Percentiles rank a stretch among this genome's conserved stretches.
Evolutionary conservation across 2,797 vertebrate species (phyloP).

Genomic region (Anguilla marmorata): DNA sequence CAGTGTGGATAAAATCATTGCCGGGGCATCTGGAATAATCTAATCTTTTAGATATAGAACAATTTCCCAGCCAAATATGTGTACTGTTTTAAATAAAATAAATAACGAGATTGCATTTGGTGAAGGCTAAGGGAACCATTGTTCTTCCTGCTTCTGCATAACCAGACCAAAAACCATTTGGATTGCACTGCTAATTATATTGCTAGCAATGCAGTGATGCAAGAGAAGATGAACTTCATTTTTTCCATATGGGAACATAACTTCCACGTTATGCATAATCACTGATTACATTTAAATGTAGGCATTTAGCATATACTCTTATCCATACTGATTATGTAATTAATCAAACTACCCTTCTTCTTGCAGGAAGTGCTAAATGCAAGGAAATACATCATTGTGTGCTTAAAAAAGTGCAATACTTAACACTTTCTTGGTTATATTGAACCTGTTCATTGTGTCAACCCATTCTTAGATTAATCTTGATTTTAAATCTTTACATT

Average conservation of each 20-base stretch:
- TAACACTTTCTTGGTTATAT: neutral
- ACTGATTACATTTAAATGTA: neutral
- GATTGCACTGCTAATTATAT: neutral
- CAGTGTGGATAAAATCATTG: too few species aligned
- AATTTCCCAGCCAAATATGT: too few species aligned
- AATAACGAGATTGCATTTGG: neutral
- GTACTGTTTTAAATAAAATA: neutral
- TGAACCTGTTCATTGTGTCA: neutral
- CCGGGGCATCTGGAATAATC: too few species aligned
- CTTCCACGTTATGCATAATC: neutral
- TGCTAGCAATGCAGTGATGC: neutral
- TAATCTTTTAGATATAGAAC: too few species aligned
- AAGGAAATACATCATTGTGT: neutral
- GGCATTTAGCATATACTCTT: neutral
- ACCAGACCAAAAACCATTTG: neutral
- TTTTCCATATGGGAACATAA: neutral
- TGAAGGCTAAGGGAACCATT: neutral
- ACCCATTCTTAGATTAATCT: neutral
- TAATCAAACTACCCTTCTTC: neutral
- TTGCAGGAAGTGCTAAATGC: neutral
- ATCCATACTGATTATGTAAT: neutral
- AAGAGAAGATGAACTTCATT: neutral
- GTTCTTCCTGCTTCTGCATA: neutral
- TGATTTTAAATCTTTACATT: neutral
- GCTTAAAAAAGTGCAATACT: neutral